Evolutionary conservation across 2,113 vertebrate genomes (phyloP).

Genomic region (Jaculus jaculus): DNA sequence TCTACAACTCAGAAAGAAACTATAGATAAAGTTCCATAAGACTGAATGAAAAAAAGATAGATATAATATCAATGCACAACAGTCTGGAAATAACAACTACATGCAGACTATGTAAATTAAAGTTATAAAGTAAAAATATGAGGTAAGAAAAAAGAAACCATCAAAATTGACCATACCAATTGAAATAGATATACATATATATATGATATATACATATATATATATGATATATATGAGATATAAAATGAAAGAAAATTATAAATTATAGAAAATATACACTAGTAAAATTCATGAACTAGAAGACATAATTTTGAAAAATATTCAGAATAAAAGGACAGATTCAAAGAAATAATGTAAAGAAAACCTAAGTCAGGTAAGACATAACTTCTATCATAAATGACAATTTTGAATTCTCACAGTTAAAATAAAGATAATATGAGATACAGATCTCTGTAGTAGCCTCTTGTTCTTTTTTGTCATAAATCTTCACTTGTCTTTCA

Average conservation of each 20-base stretch:
- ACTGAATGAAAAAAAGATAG: background rate
- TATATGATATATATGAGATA: background rate
- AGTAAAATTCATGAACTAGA: background rate
- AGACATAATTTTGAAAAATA: constrained; percentile 1
- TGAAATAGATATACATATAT: background rate
- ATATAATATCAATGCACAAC: background rate
- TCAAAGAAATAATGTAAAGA: background rate
- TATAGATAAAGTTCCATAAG: background rate
- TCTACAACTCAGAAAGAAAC: background rate
- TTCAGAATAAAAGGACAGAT: background rate
- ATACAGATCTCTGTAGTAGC: too few relatives aligned
- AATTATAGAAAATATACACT: background rate
- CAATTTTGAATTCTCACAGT: too few relatives aligned
- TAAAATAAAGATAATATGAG: too few relatives aligned
- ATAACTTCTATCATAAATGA: background rate
- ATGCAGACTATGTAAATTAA: background rate
- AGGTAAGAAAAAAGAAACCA: background rate
- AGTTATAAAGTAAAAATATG: background rate
- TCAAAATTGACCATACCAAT: background rate
- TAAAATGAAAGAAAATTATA: background rate
- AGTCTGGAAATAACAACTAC: background rate
- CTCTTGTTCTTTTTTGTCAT: too few relatives aligned
- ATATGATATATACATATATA: too few relatives aligned
- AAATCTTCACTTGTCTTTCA: too few relatives aligned
- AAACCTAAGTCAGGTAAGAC: background rate